phyloP scores from a whole-genome alignment of 2,797 vertebrate species.

The Hipposideros larvatus region DNA sequence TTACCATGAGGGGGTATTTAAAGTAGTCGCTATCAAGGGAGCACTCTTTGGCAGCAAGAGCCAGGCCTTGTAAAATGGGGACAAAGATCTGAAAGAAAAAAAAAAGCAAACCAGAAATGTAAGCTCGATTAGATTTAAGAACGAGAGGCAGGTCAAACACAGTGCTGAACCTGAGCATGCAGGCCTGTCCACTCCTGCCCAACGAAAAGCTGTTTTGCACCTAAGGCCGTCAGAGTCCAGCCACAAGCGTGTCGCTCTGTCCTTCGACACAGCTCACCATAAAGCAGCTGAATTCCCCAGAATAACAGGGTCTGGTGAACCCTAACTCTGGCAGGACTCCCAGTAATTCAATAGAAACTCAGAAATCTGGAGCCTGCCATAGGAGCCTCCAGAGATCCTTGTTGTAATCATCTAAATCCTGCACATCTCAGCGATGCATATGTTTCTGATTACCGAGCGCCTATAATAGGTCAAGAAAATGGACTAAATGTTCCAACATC shows the following conservation, averaged over 20 bases:
- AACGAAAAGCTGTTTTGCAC: neutral
- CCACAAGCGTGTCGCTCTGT: no score
- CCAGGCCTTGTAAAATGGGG: slow-evolving; percentile 97
- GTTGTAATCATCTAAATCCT: neutral
- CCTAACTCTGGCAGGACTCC: neutral
- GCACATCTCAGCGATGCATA: neutral
- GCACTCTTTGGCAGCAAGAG: slow-evolving; percentile 97
- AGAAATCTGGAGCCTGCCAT: neutral
- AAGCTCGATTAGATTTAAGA: slow-evolving; percentile 9
- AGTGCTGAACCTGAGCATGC: neutral
- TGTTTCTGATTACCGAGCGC: neutral
- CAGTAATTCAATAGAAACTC: neutral
- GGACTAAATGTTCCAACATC: neutral
- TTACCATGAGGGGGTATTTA: slow-evolving; percentile 99
- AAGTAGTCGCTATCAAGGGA: slow-evolving; percentile 99
- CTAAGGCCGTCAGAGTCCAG: neutral
- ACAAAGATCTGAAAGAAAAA: slow-evolving; percentile 94
- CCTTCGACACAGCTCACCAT: fast-evolving
- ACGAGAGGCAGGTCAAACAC: neutral
- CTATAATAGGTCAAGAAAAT: neutral
- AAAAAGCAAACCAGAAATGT: slow-evolving; percentile 58
- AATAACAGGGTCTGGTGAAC: neutral
- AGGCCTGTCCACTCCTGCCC: neutral
- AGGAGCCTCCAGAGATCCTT: no score
- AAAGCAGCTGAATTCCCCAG: neutral